These are phyloP conservation scores for Centropyge bicolor DNA, from an alignment of 2,797 vertebrate genomes.

Conservation along the genomic window DNA sequence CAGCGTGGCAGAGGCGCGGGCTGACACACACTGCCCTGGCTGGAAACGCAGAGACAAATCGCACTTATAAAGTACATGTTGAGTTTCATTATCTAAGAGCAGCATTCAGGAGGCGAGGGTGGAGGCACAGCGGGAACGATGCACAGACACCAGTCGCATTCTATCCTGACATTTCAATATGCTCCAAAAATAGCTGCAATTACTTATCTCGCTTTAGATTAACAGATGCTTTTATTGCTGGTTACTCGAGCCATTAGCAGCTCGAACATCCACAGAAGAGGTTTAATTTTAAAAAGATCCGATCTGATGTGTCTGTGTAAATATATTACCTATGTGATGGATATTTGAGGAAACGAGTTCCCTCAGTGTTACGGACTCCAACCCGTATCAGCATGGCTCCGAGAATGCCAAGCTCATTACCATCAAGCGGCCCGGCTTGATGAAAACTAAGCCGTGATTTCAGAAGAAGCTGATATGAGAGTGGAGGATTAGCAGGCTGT, in stretches of 20 bases:
- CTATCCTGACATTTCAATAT: constrained; percentile 56
- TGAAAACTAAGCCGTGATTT: constrained; percentile 76
- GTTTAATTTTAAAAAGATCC: constrained; percentile 23
- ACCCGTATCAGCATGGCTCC: constrained; percentile 34
- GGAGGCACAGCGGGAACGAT: constrained; percentile 18
- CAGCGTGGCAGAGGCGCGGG: constrained; percentile 44
- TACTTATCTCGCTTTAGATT: constrained; percentile 50
- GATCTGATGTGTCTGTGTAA: background rate
- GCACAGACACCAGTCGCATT: constrained; percentile 38
- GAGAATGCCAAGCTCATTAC: constrained; percentile 79
- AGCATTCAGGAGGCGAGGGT: constrained; percentile 33
- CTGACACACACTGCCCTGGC: constrained; percentile 39
- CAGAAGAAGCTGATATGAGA: constrained; percentile 68
- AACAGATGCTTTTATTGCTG: constrained; percentile 53
- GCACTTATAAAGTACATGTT: constrained; percentile 50
- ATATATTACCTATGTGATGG: constrained; percentile 19
- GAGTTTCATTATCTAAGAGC: constrained; percentile 70
- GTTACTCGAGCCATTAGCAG: constrained; percentile 48
- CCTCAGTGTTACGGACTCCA: constrained; percentile 24
- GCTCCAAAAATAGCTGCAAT: constrained; percentile 58
- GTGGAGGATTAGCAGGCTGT: constrained; percentile 70
- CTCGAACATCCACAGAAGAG: constrained; percentile 1
- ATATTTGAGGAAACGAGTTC: constrained; percentile 18
- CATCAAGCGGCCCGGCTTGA: constrained; percentile 64
- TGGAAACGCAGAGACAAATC: constrained; percentile 62